Conservation (phyloP, 2,113 vertebrate species). For the Willisornis vidua region DNA sequence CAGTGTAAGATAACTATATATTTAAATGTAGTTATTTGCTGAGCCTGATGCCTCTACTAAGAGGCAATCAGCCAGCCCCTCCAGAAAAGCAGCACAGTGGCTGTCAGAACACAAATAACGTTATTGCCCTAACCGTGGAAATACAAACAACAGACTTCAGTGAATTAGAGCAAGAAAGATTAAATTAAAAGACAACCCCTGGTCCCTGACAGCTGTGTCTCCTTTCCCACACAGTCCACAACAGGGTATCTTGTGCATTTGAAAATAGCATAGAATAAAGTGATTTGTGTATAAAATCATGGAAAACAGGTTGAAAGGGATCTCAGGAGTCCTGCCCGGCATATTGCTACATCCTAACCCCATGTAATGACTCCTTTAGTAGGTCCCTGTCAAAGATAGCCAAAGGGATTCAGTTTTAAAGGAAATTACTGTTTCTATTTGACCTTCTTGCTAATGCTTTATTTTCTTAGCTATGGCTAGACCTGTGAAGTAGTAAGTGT, state of each 20-base stretch:
- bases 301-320: neutral
- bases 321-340: neutral
- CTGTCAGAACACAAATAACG: conserved; percentile 13
- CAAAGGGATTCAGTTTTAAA: neutral
- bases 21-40: neutral
- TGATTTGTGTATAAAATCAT: neutral
- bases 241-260: neutral
- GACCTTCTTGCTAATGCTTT: neutral
- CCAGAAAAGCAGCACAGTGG: neutral
- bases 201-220: conserved; percentile 30
- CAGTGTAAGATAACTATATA: neutral
- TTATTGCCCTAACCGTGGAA: conserved; percentile 13
- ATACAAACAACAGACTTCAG: conserved; percentile 41
- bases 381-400: neutral
- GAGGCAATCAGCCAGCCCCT: neutral
- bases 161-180: conserved; percentile 62
- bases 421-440: neutral
- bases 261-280: neutral
- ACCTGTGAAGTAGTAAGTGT: neutral
- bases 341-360: neutral
- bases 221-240: neutral
- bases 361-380: neutral
- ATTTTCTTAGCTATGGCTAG: neutral
- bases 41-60: neutral
- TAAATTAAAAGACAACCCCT: conserved; percentile 40